phyloP scores from a whole-genome alignment of 2,797 vertebrate species.

The Phrynocephalus guinanensis region DNA sequence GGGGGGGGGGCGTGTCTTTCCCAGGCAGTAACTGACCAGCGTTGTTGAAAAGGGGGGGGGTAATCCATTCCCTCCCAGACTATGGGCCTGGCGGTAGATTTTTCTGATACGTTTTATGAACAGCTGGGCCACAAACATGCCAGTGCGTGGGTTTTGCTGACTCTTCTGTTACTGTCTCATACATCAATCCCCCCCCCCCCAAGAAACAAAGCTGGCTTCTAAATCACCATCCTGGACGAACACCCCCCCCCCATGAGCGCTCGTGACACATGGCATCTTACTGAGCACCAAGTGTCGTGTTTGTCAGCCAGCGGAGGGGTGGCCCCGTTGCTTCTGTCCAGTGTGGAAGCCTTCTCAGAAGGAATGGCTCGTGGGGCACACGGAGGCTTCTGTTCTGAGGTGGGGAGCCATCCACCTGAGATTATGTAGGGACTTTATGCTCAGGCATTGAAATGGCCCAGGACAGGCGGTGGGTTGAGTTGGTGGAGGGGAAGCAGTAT shows the following conservation, averaged over 20 bases:
- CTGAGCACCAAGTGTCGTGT: background rate
- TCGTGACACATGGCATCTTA: fast-evolving
- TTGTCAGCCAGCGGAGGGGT: background rate
- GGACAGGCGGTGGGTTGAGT: background rate
- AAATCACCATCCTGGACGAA: background rate
- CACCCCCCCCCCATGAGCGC: background rate
- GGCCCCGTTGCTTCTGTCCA: background rate
- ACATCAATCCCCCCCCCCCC: background rate
- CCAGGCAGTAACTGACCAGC: background rate
- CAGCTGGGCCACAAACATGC: too few species aligned
- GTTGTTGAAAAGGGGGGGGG: background rate
- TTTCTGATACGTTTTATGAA: background rate
- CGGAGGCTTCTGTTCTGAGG: background rate
- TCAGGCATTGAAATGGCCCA: background rate
- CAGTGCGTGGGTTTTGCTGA: background rate
- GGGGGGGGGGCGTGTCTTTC: too few species aligned
- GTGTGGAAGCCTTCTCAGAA: background rate
- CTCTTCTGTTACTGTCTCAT: background rate
- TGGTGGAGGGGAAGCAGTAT: background rate
- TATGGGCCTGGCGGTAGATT: fast-evolving
- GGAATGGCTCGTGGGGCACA: background rate
- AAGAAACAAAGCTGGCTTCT: background rate
- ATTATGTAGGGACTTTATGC: background rate
- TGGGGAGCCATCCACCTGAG: background rate
- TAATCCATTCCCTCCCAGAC: background rate